These are phyloP conservation scores for Halocynthia aurantium DNA, from an alignment of 23 tunicate genomes.

Conservation along the genomic window DNA sequence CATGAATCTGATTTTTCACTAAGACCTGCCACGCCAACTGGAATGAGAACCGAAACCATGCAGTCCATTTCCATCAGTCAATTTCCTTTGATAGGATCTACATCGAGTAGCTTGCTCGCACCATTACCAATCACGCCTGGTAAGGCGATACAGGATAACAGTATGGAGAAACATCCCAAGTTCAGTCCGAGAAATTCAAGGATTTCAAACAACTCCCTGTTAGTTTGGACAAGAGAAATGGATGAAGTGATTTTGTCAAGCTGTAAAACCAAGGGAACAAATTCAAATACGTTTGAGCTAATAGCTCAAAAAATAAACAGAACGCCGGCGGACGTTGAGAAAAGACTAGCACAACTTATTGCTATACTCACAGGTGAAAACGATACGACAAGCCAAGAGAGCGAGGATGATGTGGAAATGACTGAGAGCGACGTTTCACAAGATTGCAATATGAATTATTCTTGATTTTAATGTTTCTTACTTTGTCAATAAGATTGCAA, in stretches of 20 bases:
- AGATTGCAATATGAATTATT: too few species aligned
- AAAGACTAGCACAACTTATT: neutral
- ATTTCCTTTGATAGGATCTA: neutral
- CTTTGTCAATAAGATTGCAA: too few species aligned
- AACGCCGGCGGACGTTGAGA: constrained; percentile 6
- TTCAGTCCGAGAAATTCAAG: neutral
- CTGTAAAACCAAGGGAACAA: constrained; percentile 6
- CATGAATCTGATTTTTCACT: neutral
- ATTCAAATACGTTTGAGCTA: neutral
- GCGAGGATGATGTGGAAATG: constrained; percentile 20
- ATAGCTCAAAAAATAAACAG: constrained; percentile 5
- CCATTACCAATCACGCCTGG: constrained; percentile 13
- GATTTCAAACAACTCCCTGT: too few species aligned
- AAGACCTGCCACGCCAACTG: constrained; percentile 21
- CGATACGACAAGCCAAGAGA: constrained; percentile 13
- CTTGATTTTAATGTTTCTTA: too few species aligned
- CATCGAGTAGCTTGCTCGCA: neutral
- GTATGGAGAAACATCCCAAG: neutral
- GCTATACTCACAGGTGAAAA: neutral
- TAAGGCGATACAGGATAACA: neutral
- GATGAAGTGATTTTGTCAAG: constrained; percentile 34
- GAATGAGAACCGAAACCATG: neutral
- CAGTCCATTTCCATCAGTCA: neutral
- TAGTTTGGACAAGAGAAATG: constrained; percentile 41
- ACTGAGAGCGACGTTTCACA: neutral